Evolutionary conservation across 2,797 vertebrate genomes (phyloP).

Genomic region (Gorsachius magnificus): DNA sequence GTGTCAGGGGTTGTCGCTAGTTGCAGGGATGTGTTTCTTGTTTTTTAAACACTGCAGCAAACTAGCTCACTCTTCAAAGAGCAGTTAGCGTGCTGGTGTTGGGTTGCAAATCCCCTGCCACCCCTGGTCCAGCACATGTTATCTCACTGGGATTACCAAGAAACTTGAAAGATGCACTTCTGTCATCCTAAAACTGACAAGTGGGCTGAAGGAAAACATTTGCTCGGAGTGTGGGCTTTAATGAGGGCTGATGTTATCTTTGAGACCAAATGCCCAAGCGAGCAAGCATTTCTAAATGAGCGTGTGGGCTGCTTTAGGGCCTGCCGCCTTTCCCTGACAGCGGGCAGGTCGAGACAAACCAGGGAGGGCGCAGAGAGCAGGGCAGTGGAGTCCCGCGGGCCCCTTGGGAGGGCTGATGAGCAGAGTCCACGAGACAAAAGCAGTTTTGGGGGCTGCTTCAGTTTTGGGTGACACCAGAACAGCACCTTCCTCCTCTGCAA

Average conservation of each 20-base stretch:
- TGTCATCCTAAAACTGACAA: constrained; percentile 48
- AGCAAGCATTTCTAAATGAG: neutral
- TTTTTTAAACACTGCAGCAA: neutral
- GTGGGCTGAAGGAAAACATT: constrained; percentile 52
- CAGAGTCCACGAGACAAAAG: neutral
- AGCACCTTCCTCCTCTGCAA: accelerated
- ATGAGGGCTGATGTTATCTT: constrained; percentile 58
- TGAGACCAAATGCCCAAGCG: neutral
- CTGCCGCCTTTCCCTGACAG: neutral
- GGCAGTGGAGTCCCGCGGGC: neutral
- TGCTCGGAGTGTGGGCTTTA: neutral
- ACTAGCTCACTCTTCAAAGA: constrained; percentile 31
- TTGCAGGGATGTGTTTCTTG: neutral
- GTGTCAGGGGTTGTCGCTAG: neutral
- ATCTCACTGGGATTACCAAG: constrained; percentile 36
- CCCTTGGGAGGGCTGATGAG: accelerated
- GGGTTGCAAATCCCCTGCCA: constrained; percentile 43
- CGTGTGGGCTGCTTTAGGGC: neutral
- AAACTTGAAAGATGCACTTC: constrained; percentile 34
- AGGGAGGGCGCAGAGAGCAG: neutral
- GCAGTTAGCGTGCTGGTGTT: neutral
- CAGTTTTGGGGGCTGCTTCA: neutral
- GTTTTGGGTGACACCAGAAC: neutral
- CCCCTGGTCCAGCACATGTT: neutral
- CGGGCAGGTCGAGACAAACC: neutral